Evolutionary conservation across 92 coral and sea anemone genomes (phyloP).

Genomic region (Phymanthus crucifer): DNA sequence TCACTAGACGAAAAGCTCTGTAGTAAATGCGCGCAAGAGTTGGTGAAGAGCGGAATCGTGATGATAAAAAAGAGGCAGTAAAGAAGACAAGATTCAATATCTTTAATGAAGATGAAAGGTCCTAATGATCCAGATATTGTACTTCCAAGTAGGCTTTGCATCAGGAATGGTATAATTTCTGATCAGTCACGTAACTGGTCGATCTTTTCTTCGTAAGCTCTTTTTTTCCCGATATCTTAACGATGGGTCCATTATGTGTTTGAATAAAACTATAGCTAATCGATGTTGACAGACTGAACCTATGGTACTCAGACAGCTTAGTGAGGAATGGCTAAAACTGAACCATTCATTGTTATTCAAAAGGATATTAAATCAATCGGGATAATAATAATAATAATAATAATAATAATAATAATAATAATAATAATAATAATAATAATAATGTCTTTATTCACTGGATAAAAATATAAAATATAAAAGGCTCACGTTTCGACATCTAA

Average conservation of each 20-base stretch:
- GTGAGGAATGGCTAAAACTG: background rate
- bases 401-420: no score
- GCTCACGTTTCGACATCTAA: no score
- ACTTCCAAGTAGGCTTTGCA: background rate
- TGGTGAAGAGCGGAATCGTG: background rate
- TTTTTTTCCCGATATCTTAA: background rate
- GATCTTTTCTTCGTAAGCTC: background rate
- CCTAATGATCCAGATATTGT: background rate
- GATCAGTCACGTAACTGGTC: background rate
- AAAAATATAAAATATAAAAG: no score
- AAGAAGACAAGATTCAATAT: background rate
- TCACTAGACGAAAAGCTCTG: background rate
- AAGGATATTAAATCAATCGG: no score
- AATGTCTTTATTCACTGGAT: no score
- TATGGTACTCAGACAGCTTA: background rate
- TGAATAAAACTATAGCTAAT: background rate
- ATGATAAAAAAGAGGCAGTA: background rate
- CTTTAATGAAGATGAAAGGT: background rate
- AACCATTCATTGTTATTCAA: background rate
- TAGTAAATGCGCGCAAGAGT: background rate
- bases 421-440: no score
- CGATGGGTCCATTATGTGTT: background rate
- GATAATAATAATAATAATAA: no score
- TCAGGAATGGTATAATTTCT: background rate
- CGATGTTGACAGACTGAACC: conserved; percentile 2